Conservation (phyloP, 2,797 vertebrate genomes). For the Macropus fuliginosus region DNA sequence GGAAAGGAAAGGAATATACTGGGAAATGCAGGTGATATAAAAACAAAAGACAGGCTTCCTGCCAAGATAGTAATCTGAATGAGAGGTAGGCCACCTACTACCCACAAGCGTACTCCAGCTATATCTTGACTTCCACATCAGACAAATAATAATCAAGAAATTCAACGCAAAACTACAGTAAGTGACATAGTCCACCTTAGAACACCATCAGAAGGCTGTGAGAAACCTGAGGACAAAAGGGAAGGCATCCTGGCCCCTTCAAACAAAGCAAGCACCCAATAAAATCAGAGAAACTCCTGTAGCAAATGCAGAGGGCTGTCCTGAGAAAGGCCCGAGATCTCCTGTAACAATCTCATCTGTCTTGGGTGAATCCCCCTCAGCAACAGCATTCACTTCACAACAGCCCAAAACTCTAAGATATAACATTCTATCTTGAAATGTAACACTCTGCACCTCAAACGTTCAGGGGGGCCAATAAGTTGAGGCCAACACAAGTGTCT, state of each 20-base stretch:
- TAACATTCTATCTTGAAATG: background rate
- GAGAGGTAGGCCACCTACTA: background rate
- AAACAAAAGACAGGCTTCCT: background rate
- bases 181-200: background rate
- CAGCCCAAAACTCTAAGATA: background rate
- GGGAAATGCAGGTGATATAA: background rate
- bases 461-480: background rate
- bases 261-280: background rate
- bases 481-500: background rate
- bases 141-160: background rate
- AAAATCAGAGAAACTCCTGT: background rate
- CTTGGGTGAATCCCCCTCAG: background rate
- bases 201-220: background rate
- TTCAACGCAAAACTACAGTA: background rate
- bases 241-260: background rate
- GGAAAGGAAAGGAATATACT: background rate
- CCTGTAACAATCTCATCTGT: background rate
- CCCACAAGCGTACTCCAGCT: background rate
- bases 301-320: background rate
- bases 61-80: background rate
- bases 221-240: background rate
- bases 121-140: background rate
- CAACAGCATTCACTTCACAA: no score
- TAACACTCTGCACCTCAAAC: background rate
- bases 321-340: background rate